Percentiles rank a stretch among this genome's conserved stretches.
These are phyloP conservation scores for Carapus acus DNA, from an alignment of 2,797 vertebrate species.

Conservation along the genomic window DNA sequence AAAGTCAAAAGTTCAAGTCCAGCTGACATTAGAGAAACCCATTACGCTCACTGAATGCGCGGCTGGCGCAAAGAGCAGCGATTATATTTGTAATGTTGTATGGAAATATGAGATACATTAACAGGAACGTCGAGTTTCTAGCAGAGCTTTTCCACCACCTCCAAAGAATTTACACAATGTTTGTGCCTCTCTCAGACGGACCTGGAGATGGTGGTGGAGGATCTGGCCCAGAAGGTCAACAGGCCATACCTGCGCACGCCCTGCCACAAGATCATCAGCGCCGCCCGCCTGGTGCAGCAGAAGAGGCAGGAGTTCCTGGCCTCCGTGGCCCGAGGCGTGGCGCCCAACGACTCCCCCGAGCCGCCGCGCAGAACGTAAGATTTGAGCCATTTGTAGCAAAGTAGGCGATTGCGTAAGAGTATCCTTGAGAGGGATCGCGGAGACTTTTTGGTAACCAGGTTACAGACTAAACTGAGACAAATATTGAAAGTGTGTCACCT, in stretches of 20 bases:
- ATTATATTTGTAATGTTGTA: too few relatives aligned
- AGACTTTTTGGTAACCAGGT: neutral
- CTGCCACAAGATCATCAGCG: slow-evolving; percentile 94
- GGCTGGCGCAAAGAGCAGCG: too few relatives aligned
- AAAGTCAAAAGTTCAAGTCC: too few relatives aligned
- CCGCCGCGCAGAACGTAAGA: slow-evolving; percentile 87
- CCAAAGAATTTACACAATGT: neutral
- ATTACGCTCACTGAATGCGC: too few relatives aligned
- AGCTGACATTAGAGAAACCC: too few relatives aligned
- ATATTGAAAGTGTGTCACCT: neutral
- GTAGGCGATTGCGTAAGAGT: neutral
- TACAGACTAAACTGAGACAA: neutral
- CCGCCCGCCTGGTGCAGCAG: slow-evolving; percentile 94
- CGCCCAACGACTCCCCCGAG: slow-evolving; percentile 95
- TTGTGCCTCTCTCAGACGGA: slow-evolving; percentile 78
- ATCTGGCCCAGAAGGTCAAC: slow-evolving; percentile 98
- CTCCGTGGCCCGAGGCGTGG: slow-evolving; percentile 92
- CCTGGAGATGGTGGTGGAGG: slow-evolving; percentile 98
- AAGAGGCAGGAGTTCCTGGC: slow-evolving; percentile 97
- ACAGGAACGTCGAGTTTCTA: too few relatives aligned
- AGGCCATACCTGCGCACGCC: slow-evolving; percentile 96
- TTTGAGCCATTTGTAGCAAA: neutral
- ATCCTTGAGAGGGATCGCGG: neutral
- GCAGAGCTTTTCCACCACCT: too few relatives aligned
- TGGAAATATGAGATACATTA: too few relatives aligned